Conservation (phyloP, 2,113 vertebrate species). For the Ptilorrhoa leucosticta region DNA sequence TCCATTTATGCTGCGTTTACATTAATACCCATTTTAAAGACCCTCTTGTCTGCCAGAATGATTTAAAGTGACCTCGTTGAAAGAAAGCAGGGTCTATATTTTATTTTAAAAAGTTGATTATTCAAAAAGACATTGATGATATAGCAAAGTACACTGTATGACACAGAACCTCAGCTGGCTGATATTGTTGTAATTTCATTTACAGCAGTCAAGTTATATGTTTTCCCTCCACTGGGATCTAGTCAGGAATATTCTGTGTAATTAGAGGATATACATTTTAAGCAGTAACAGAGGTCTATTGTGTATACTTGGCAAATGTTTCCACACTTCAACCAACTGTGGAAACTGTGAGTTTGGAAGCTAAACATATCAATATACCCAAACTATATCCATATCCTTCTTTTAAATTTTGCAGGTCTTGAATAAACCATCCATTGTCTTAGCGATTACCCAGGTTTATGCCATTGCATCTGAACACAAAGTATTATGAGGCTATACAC, state of each 20-base stretch:
- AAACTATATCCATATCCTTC: neutral
- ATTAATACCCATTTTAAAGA: neutral
- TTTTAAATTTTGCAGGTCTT: neutral
- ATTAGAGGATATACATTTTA: slow-evolving; percentile 3
- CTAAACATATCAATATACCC: neutral
- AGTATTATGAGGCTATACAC: neutral
- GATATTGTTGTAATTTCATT: neutral
- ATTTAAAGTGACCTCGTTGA: neutral
- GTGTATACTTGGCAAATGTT: neutral
- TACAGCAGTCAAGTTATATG: neutral
- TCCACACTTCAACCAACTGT: neutral
- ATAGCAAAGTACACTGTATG: neutral
- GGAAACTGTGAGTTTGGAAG: neutral
- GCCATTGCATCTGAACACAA: neutral
- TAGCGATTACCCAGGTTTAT: neutral
- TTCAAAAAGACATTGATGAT: slow-evolving; percentile 30
- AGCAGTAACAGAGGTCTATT: neutral
- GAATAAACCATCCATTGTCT: neutral
- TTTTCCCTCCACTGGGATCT: neutral
- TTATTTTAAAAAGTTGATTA: neutral
- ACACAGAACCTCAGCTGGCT: neutral
- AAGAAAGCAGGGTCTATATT: neutral
- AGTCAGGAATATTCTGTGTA: neutral
- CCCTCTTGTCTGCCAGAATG: neutral
- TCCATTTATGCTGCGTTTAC: neutral